Percentiles rank a stretch among this genome's conserved stretches.
Conservation (phyloP, 2,888 invertebrate genomes). For the Bhutanitis thaidina region DNA sequence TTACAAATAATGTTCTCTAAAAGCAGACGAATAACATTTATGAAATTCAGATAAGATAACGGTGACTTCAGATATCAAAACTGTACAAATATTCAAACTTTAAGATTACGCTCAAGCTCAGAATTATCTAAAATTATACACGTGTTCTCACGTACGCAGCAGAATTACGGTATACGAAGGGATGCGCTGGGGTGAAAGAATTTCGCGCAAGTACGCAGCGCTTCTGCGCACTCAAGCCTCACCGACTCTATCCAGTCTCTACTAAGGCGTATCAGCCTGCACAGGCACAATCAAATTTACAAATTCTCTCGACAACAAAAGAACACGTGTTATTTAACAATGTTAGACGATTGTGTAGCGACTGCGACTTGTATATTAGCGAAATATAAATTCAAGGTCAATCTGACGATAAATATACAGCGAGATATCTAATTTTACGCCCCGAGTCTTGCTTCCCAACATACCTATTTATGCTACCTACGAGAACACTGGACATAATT, state of each 20-base stretch:
- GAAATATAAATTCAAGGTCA: constrained; percentile 16
- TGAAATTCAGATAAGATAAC: neutral
- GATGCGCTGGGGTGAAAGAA: neutral
- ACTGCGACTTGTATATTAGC: constrained; percentile 1
- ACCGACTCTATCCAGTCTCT: neutral
- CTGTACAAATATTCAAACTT: neutral
- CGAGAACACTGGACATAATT: constrained; percentile 12
- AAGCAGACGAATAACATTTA: neutral
- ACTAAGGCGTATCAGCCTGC: neutral
- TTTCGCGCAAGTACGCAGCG: constrained; percentile 6
- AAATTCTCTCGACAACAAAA: neutral
- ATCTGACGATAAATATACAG: neutral
- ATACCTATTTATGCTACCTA: constrained; percentile 6
- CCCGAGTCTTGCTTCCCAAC: constrained; percentile 11
- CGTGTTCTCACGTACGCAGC: neutral
- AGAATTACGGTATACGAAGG: neutral
- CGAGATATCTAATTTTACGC: constrained; percentile 20
- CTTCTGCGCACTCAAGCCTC: neutral
- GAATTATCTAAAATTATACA: neutral
- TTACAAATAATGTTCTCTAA: too few species aligned
- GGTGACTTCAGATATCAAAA: neutral
- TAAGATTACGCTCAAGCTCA: neutral
- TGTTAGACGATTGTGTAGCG: neutral
- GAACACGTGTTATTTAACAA: constrained; percentile 3
- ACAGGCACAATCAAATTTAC: neutral